These are phyloP conservation scores for Triops longicaudatus DNA, from an alignment of 1,140 invertebrate species.

Conservation along the genomic window DNA sequence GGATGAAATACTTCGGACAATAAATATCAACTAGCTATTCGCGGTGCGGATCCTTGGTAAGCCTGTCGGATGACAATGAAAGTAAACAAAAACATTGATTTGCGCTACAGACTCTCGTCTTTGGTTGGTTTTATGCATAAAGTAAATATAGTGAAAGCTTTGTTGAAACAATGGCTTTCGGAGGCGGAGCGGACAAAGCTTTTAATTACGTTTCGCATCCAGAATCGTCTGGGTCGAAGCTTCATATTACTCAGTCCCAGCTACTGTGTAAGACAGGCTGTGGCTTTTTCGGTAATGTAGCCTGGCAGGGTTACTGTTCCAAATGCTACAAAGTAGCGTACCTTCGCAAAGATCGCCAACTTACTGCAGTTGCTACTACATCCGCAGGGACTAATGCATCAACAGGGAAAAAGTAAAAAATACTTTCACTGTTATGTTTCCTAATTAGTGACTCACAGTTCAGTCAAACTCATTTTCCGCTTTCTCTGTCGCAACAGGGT, in stretches of 20 bases:
- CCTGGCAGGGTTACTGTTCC: constrained; percentile 95
- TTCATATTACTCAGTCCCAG: constrained; percentile 72
- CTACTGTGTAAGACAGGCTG: constrained; percentile 91
- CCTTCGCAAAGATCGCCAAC: constrained; percentile 31
- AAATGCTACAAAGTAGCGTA: constrained; percentile 57
- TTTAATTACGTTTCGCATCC: background rate
- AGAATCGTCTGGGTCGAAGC: constrained; percentile 42
- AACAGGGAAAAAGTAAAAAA: constrained; percentile 19
- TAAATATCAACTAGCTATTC: too few relatives aligned
- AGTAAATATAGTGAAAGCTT: too few relatives aligned
- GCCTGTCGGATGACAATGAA: too few relatives aligned
- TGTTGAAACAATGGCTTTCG: background rate
- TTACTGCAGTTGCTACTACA: constrained; percentile 20
- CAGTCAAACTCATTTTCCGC: background rate
- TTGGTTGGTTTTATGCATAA: too few relatives aligned
- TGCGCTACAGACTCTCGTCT: too few relatives aligned
- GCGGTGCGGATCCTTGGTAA: too few relatives aligned
- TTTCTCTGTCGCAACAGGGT: constrained; percentile 31
- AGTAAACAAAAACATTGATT: too few relatives aligned
- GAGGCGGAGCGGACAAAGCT: background rate
- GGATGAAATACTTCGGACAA: too few relatives aligned
- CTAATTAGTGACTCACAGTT: too few relatives aligned
- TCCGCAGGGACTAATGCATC: background rate
- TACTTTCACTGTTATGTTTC: background rate
- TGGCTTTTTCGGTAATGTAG: constrained; percentile 92